Evolutionary conservation across 2,888 invertebrate genomes (phyloP).

Genomic region (Saturnia pavonia): DNA sequence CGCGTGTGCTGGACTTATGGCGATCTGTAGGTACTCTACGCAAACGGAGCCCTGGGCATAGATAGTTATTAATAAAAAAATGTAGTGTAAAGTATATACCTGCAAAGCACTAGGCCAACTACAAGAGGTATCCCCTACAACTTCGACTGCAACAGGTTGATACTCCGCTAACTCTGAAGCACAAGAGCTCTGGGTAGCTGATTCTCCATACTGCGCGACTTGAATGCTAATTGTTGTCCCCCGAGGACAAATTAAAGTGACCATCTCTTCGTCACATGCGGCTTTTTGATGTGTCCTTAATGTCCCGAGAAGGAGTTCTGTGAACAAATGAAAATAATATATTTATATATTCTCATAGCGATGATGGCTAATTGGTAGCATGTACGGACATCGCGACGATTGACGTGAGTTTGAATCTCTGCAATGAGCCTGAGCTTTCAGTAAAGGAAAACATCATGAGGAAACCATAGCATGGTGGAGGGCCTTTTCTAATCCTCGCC

Average conservation of each 20-base stretch:
- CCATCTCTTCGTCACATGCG: conserved; percentile 94
- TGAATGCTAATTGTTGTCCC: conserved; percentile 96
- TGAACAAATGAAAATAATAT: conserved; percentile 34
- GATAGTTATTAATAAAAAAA: no score
- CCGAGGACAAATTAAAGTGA: conserved; percentile 93
- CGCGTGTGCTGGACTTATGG: no score
- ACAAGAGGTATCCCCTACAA: conserved; percentile 85
- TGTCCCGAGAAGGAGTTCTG: conserved; percentile 95
- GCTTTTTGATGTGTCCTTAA: conserved; percentile 94
- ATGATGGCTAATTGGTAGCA: no score
- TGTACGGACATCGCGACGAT: no score
- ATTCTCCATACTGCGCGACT: conserved; percentile 93
- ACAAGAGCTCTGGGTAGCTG: conserved; percentile 75
- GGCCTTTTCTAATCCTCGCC: no score
- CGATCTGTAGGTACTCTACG: no score
- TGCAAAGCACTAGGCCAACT: conserved; percentile 89
- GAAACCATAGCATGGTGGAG: no score
- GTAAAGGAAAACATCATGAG: no score
- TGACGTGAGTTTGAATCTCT: no score
- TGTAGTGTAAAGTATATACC: conserved; percentile 72
- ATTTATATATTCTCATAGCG: background rate
- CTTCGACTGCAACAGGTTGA: conserved; percentile 76
- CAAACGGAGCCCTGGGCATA: no score
- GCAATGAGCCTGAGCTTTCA: no score
- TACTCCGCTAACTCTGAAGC: conserved; percentile 76